Base-by-base conservation (phyloP, 2,888 invertebrate species). In the Dynastes maya region DNA sequence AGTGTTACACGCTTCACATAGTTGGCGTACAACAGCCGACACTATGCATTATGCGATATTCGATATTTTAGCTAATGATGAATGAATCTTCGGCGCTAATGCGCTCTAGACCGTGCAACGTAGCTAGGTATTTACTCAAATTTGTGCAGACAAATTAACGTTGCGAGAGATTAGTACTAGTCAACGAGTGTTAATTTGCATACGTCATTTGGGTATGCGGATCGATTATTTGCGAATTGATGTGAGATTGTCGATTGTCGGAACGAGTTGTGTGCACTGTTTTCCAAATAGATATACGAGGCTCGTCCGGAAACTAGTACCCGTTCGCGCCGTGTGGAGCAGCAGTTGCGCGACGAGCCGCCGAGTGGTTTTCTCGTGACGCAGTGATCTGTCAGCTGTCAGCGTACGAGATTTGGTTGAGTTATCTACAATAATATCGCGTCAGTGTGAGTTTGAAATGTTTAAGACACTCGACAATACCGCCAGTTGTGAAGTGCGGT, bases 171-270 rank as follows among this genome's bases (percentile, higher is more conserved):
- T 74, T 74, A 45, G 45, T 74, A 51, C 13, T 49, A 74, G 71
- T 55, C 71, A 55, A 55, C 53, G 53, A 71, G 71, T 55, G 32
- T 71, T 71, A 55, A 71, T 71, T 71, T 71, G 55, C 71, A 71
- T 55, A 37, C 29, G 32, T 6, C 37, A 55, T 55, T n/a, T 55
- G 55, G 29, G 53, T 37, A 71, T 37, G 71, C 16, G 32, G 9
- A 55, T 55, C 71, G 37, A 55, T 55, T 53, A 71, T 71, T 71
- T 55, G 37, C 37, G 55, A 71, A 55, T 53, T 40, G 16, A 22
- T 65, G 65, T 65, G 40, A 40, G 40, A 37, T 40, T 16, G 9
- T 37, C 37, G n/a, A n/a, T 40, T 65, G 11, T 16, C 40, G 40
- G 8, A 71, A 16, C 32, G 37, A 55, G 32, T n/a, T 45, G 11